A percentile compares a stretch with the other conserved stretches of the same genome.
These are phyloP conservation scores for Hoplostethus atlanticus DNA, from an alignment of 2,797 vertebrate genomes.

Conservation along the genomic window DNA sequence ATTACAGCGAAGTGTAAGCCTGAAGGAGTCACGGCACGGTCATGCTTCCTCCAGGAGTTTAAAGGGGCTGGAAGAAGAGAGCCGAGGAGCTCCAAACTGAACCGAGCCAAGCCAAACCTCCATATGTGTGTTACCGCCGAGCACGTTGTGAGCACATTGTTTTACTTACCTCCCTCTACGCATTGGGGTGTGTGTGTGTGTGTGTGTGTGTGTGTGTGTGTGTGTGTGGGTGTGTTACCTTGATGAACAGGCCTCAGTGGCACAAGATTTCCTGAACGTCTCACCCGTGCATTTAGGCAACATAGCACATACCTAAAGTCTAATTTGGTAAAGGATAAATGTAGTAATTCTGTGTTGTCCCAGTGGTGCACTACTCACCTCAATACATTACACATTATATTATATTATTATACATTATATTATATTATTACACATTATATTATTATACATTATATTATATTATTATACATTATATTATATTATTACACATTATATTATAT, in stretches of 20 bases:
- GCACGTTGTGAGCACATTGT: conserved; percentile 88
- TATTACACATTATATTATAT: no score
- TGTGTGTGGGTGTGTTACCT: conserved; percentile 2
- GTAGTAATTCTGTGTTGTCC: no score
- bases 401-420: no score
- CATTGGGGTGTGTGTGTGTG: conserved; percentile 83
- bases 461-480: no score
- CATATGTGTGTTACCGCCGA: conserved; percentile 55
- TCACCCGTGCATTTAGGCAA: neutral
- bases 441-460: no score
- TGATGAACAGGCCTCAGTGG: conserved; percentile 18
- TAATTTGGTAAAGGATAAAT: no score
- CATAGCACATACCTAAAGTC: no score
- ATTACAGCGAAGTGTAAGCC: conserved; percentile 86
- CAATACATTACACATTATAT: no score
- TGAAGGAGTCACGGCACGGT: conserved; percentile 89
- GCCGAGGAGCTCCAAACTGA: conserved; percentile 31
- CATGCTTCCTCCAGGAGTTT: conserved; percentile 87
- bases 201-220: conserved; percentile 29
- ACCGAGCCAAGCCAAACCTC: conserved; percentile 45
- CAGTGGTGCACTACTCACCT: no score
- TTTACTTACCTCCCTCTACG: conserved; percentile 85
- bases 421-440: no score
- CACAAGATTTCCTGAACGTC: conserved; percentile 8
- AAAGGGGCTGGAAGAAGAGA: conserved; percentile 52